Evolutionary conservation across 2,113 vertebrate genomes (phyloP).

Genomic region (Gopherus evgoodei): DNA sequence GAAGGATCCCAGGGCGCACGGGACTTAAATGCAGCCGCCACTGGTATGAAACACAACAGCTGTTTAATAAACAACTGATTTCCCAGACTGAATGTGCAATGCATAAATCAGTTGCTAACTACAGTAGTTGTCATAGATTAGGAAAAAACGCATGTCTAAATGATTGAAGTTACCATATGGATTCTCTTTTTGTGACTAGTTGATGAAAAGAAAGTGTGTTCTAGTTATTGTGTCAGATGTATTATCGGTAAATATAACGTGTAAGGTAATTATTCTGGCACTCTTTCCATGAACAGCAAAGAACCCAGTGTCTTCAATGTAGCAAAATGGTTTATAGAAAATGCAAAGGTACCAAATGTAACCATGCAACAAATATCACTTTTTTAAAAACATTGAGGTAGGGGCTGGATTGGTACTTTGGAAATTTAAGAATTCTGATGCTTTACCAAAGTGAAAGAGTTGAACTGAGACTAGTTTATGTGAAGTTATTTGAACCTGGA

Average conservation of each 20-base stretch:
- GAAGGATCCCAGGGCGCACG: background rate
- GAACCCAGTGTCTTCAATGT: background rate
- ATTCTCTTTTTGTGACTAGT: background rate
- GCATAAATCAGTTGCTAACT: accelerated
- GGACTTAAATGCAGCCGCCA: background rate
- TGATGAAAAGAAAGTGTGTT: background rate
- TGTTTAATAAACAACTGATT: background rate
- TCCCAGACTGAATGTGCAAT: accelerated
- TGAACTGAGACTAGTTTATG: background rate
- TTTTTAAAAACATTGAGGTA: background rate
- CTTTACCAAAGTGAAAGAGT: background rate
- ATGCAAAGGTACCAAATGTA: background rate
- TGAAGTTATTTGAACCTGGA: background rate
- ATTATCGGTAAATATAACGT: background rate
- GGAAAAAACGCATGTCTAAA: background rate
- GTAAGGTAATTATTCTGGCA: background rate
- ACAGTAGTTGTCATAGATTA: accelerated
- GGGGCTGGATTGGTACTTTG: background rate
- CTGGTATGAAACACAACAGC: background rate
- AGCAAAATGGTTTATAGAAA: background rate
- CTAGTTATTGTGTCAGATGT: background rate
- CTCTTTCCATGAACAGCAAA: background rate
- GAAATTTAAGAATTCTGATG: background rate
- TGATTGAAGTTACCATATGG: accelerated
- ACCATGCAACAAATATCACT: background rate